phyloP scores from a whole-genome alignment of 2,113 vertebrate species.

The Pelodiscus sinensis region DNA sequence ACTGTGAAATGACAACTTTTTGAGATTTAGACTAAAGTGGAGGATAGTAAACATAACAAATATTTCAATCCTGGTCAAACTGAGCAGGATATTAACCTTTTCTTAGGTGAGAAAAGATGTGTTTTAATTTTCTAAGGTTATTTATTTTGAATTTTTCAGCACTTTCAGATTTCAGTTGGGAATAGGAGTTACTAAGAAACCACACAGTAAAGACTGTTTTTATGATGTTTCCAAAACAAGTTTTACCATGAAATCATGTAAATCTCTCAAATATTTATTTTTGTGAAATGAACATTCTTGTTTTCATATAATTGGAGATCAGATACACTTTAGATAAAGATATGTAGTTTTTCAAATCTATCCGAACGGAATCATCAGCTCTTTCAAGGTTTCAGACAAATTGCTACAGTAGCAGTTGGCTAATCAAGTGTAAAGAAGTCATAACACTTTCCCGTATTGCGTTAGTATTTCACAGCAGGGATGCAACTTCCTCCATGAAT shows the following conservation, averaged over 20 bases:
- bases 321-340: not conserved
- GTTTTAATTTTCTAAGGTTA: not conserved
- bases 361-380: not conserved
- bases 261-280: not conserved
- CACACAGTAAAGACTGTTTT: not conserved
- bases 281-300: not conserved
- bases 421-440: slow-evolving; percentile 18
- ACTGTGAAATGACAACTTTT: not conserved
- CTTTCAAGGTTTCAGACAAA: slow-evolving; percentile 34
- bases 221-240: not conserved
- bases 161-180: not conserved
- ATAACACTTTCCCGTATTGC: not conserved
- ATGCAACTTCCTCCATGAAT: not conserved
- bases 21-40: not conserved
- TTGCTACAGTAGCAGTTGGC: slow-evolving; percentile 11
- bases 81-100: not conserved
- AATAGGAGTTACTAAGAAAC: not conserved
- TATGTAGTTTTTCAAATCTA: not conserved
- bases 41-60: not conserved
- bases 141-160: not conserved
- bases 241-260: not conserved
- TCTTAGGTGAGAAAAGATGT: not conserved
- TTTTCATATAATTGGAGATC: not conserved
- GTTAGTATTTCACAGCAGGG: not conserved
- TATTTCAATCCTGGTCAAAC: not conserved